phyloP scores from a whole-genome alignment of 2,113 vertebrate species.

The Pituophis catenifer region DNA sequence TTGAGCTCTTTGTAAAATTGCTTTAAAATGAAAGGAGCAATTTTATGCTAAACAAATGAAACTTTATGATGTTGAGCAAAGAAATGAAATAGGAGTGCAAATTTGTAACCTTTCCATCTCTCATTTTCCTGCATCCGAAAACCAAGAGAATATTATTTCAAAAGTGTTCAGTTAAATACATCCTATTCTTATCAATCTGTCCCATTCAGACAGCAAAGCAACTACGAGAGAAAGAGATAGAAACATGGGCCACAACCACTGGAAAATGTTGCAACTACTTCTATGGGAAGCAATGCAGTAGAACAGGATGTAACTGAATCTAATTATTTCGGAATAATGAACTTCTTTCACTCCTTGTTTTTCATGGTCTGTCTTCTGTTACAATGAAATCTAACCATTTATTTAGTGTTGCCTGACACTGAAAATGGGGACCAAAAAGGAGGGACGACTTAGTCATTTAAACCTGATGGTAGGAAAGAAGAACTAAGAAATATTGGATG shows the following conservation, averaged over 20 bases:
- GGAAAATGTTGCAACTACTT: not conserved
- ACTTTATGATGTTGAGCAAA: slow-evolving; percentile 17
- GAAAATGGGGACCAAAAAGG: not conserved
- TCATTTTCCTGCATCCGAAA: slow-evolving; percentile 66
- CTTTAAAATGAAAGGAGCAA: slow-evolving; percentile 36
- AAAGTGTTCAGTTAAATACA: not conserved
- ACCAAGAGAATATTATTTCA: slow-evolving; percentile 63
- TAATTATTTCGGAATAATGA: not conserved
- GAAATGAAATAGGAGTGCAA: slow-evolving; percentile 37
- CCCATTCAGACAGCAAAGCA: slow-evolving; percentile 1
- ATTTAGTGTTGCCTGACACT: not conserved
- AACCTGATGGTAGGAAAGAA: not conserved
- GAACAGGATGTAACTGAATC: not conserved
- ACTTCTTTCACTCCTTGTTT: not conserved
- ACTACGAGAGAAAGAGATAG: not conserved
- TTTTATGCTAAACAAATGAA: slow-evolving; percentile 39
- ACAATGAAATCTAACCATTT: not conserved
- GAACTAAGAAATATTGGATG: not conserved
- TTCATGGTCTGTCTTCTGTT: not conserved
- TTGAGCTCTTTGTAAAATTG: slow-evolving; percentile 43
- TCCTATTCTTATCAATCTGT: not conserved
- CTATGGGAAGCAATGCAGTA: not conserved
- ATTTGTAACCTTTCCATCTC: slow-evolving; percentile 43
- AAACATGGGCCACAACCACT: not conserved
- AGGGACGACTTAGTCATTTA: not conserved